phyloP scores from a whole-genome alignment of 2,797 vertebrate species.

The Spheniscus humboldti region DNA sequence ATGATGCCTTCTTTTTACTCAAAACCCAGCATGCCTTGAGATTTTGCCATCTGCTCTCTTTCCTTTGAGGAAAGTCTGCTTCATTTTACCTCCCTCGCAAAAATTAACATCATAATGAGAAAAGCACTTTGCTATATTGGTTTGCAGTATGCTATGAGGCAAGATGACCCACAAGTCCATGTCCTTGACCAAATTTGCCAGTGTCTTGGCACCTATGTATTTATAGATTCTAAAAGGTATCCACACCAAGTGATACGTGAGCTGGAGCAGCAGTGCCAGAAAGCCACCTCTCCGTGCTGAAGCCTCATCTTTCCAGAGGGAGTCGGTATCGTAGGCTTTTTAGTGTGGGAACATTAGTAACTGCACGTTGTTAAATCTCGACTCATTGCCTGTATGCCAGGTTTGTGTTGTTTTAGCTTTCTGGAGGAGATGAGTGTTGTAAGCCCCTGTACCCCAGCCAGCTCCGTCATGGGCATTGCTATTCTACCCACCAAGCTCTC shows the following conservation, averaged over 20 bases:
- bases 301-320: not conserved
- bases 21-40: not conserved
- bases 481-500: not conserved
- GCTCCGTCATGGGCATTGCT: not conserved
- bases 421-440: not conserved
- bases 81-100: not conserved
- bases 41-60: not conserved
- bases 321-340: not conserved
- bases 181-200: not conserved
- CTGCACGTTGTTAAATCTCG: not conserved
- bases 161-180: not conserved
- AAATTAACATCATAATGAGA: not conserved
- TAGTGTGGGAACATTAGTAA: not conserved
- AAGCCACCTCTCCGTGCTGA: not conserved
- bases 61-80: not conserved
- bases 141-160: not conserved
- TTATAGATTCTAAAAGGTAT: not conserved
- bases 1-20: not conserved
- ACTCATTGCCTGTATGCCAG: not conserved
- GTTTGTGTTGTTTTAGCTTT: not conserved
- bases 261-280: not conserved
- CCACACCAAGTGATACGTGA: not conserved
- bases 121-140: not conserved
- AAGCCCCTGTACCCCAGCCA: not conserved
- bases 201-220: not conserved